phyloP scores from a whole-genome alignment of 2,888 invertebrate genomes.

The Catocala fraxini region DNA sequence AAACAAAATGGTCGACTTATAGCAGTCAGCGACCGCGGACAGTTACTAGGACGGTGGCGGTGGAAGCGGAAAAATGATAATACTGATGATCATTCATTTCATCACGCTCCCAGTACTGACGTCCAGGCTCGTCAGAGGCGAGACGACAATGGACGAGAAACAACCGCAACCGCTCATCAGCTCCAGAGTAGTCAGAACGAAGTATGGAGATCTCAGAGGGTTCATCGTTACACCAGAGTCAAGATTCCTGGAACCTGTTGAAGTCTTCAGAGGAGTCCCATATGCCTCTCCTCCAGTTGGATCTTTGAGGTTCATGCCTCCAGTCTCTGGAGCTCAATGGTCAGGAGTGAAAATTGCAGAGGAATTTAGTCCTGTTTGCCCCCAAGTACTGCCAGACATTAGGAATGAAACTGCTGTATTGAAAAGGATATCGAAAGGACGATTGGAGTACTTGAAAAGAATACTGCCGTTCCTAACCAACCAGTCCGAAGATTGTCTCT shows the following conservation, averaged over 20 bases:
- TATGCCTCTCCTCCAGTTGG: constrained; percentile 97
- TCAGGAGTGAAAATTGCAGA: constrained; percentile 96
- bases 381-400: constrained; percentile 95
- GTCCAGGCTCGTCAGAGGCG: constrained; percentile 77
- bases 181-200: constrained; percentile 95
- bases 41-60: constrained; percentile 72
- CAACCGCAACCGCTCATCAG: constrained; percentile 88
- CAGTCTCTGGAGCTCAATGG: constrained; percentile 97
- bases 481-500: constrained; percentile 99
- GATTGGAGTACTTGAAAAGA: constrained; percentile 95
- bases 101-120: constrained; percentile 84
- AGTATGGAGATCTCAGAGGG: constrained; percentile 95
- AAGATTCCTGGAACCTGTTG: constrained; percentile 95
- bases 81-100: constrained; percentile 79
- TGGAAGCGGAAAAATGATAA: constrained; percentile 81
- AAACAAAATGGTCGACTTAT: constrained; percentile 81
- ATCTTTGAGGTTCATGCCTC: constrained; percentile 97
- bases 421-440: constrained; percentile 95
- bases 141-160: constrained; percentile 85
- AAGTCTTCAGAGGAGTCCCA: constrained; percentile 97
- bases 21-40: constrained; percentile 69
- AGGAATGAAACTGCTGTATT: constrained; percentile 94
- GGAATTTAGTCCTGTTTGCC: constrained; percentile 96
- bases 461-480: constrained; percentile 95
- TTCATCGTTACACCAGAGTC: constrained; percentile 94